Base-by-base conservation (phyloP, 1,140 invertebrate genomes). In the Drosophila suzukii region DNA sequence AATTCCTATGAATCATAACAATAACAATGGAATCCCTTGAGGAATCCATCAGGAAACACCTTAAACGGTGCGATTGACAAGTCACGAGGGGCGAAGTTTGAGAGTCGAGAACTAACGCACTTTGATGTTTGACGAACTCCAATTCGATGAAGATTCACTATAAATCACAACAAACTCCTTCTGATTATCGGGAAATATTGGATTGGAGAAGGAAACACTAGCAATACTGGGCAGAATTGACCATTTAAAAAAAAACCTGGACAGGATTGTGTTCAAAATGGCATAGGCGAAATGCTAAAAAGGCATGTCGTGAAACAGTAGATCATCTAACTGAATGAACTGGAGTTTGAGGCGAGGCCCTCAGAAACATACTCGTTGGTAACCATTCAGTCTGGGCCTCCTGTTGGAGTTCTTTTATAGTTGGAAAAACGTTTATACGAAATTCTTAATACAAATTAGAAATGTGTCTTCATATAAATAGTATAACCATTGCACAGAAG, bases 1-100 rank as follows among this genome's bases (percentile, higher is more conserved):
- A 85, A 84, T 89, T 89, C 84, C 70, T 67, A 70, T 75, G 84
- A 89, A 89, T 89, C 84, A 90, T 89, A 89, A 89, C 77, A 89
- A 84, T 89, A 89, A 89, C 85, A 89, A 49, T 71, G 17, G 41
- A 62, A 71, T 86, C 83, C 80, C 41, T 38, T 24, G 32, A 75
- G 30, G 59, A 71, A 83, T 88, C 83, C 79, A 73, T 83, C 83
- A 88, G 34, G 59, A 44, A 58, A 54, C 72, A 77, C 50, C 75
- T 71, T 39, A 30, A 38, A 0, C 47, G 11, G 38, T 6, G 4
- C 46, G 32, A 66, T 53, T 71, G 67, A 71, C 67, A 70, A 39
- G 49, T 30, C 51, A 6, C 15, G 51, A 34, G 55, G 12, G 10
- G 36, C 36, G 15, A 44, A 8, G 43, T 63, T 63, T 12, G 12